phyloP scores from a whole-genome alignment of 2,797 vertebrate species.

The Sternarchorhynchus goeldii region DNA sequence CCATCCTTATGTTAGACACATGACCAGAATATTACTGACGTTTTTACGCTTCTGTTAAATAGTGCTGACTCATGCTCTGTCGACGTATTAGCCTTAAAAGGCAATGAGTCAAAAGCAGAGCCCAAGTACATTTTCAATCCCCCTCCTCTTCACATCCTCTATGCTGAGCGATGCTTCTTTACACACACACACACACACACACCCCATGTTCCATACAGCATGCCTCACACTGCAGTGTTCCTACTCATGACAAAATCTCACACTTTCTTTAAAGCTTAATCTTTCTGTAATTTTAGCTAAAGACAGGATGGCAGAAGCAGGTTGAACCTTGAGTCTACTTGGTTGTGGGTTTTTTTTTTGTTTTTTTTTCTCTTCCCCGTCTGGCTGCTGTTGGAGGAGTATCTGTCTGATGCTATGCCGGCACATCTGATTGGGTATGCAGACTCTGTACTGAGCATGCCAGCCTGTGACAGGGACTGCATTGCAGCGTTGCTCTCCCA shows the following conservation, averaged over 20 bases:
- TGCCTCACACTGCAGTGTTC: conserved; percentile 49
- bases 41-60: conserved; percentile 55
- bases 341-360: neutral
- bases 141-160: conserved; percentile 43
- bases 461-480: conserved; percentile 77
- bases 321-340: conserved; percentile 43
- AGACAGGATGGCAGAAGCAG: conserved; percentile 46
- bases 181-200: conserved; percentile 20
- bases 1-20: conserved; percentile 41
- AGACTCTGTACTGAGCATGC: conserved; percentile 78
- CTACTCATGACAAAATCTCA: conserved; percentile 42
- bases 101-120: conserved; percentile 56
- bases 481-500: conserved; percentile 79
- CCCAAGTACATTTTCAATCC: conserved; percentile 29
- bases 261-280: conserved; percentile 31
- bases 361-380: conserved; percentile 20
- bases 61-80: conserved; percentile 63
- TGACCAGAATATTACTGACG: conserved; percentile 38
- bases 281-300: conserved; percentile 40
- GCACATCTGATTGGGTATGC: conserved; percentile 76
- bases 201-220: conserved; percentile 46
- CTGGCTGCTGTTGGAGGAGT: conserved; percentile 54
- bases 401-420: conserved; percentile 63
- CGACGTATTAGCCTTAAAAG: conserved; percentile 61
- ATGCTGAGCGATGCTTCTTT: conserved; percentile 57